A percentile compares a stretch with the other conserved stretches of the same genome.
These are phyloP conservation scores for Ips typographus DNA, from an alignment of 1,140 invertebrate genomes.

Conservation along the genomic window DNA sequence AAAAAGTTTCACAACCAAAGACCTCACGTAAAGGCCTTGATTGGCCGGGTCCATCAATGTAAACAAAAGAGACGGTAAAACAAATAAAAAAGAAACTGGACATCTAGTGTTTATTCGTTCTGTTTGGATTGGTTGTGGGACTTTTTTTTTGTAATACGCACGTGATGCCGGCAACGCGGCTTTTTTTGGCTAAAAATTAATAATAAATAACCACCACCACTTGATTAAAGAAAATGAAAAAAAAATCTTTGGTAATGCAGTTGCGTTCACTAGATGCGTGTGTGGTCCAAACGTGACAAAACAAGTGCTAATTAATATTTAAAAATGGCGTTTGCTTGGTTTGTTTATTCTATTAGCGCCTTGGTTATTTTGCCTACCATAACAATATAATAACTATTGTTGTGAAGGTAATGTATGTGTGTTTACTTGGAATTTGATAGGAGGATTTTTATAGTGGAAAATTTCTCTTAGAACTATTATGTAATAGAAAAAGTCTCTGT, in stretches of 20 bases:
- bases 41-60: constrained; percentile 23
- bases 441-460: too few relatives aligned
- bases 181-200: neutral
- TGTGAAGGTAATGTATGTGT: neutral
- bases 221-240: constrained; percentile 1
- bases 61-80: constrained; percentile 27
- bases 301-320: constrained; percentile 22
- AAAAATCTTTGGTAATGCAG: neutral
- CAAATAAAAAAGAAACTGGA: constrained; percentile 29
- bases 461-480: too few relatives aligned
- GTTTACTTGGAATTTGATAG: neutral
- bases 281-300: constrained; percentile 21
- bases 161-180: neutral
- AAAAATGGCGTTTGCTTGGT: constrained; percentile 19
- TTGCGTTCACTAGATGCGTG: neutral
- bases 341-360: constrained; percentile 12
- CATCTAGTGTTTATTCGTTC: constrained; percentile 25
- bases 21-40: constrained; percentile 29
- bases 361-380: neutral
- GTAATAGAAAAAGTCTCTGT: too few relatives aligned
- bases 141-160: constrained; percentile 13
- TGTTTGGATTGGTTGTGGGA: constrained; percentile 25
- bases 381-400: constrained; percentile 1
- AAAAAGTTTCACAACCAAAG: constrained; percentile 15
- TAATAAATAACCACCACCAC: neutral